Evolutionary conservation across 2,113 vertebrate species (phyloP), one percentile per base, ranked within the genome.

Genomic region (Vidua chalybeata): DNA sequence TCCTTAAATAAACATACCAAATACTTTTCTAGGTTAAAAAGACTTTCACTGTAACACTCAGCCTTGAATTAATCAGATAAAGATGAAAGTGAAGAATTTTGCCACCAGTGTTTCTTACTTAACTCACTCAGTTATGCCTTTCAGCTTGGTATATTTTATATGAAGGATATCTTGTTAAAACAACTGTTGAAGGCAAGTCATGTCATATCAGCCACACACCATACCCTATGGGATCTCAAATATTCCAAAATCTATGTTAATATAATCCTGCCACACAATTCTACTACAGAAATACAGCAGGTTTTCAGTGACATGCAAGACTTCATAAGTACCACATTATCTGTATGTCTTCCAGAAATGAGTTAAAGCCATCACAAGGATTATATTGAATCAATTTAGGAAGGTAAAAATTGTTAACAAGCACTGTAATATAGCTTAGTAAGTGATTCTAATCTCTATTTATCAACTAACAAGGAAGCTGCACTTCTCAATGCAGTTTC

Each of bases 91-190:
- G 68, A 93, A 97, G 84, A 96, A 98, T 98, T 97, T 97, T 97
- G 97, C 97, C 97, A 97, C 93, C 77, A 98, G 97, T 97, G 93
- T 83, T 98, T 97, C 89, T 95, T 97, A 91, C 89, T 97, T 94
- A 97, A 94, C 95, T 97, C 92, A 96, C 74, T 97, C 93, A 94
- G 96, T 96, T 97, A 96, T 97, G 97, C 96, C 97, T 98, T 97
- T 97, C 95, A 98, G 97, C 96, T 96, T 96, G 71, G 85, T 94
- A 95, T 95, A 97, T 94, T 96, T 93, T 94, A 75, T 96, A 95
- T 77, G 97, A 97, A 96, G 89, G 87, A 92, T 98, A 98, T 98
- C 98, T 98, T 98, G 96, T 97, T 98, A 97, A 97, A 97, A 98
- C 97, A 98, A 98, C 97, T 97, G 96, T 97, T 96, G 97, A 96